Evolutionary conservation across 2,797 vertebrate species (phyloP), one percentile per base, ranked within the genome.

Genomic region (Chromobotia macracanthus): DNA sequence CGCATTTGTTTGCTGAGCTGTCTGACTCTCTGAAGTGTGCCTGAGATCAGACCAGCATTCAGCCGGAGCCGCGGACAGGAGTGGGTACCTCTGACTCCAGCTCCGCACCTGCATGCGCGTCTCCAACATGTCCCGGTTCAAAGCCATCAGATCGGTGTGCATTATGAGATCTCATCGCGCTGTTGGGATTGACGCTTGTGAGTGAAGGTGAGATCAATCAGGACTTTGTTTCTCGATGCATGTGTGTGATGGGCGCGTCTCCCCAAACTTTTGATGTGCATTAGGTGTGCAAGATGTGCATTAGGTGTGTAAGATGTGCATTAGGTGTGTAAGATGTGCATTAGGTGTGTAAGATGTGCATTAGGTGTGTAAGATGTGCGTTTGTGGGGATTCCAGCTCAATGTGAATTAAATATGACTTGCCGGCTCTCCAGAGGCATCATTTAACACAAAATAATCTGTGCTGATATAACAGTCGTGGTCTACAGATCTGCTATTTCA

Each of bases 111-210:
- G 67, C 81, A 80, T 79, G 67, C 81, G 80, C 72, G 77, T 64
- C 77, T 67, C 82, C 63, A 88, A 86, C 55, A 92, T 91, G 91
- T 84, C 90, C 89, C 87, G 89, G 69, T 89, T 91, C 55, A 90
- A 90, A 89, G 81, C 80, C 87, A 87, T 90, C 89, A 84, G 85
- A 86, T 55, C 84, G 83, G 79, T 84, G 85, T 86, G 84, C 82
- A 73, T 73, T 84, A 48, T 51, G 77, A 80, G 21, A 28, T 68
- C 8, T 81, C 80, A 70, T 61, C 61, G 66, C 41, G 55, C 75
- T 51, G 61, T 56, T 77, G n/a, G 66, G 55, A 61, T 23, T 38
- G 75, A 48, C 38, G 55, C 65, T 55, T 55, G 72, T 46, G 64
- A 77, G 61, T 72, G 69, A 76, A 83, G 84, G 79, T 86, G 83